Conservation (phyloP, 35 echinoderm and acorn worm species). For the Strongylocentrotus purpuratus region DNA sequence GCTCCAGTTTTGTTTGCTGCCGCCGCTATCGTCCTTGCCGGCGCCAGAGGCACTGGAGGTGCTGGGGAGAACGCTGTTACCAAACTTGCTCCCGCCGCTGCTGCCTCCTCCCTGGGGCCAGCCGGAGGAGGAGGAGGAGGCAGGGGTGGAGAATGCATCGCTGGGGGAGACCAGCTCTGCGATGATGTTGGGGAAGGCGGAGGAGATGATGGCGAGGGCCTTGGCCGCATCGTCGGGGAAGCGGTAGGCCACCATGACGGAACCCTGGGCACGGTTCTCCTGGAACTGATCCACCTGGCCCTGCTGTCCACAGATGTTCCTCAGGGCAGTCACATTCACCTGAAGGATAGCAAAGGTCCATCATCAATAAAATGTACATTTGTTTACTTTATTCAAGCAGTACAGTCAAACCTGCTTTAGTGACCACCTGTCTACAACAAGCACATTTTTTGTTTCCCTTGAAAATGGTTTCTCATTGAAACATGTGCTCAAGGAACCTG, state of each 20-base stretch:
- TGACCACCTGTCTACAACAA: no score
- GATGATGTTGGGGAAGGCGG: conserved; percentile 59
- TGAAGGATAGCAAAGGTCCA: neutral
- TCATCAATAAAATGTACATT: no score
- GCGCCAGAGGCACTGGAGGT: conserved; percentile 45
- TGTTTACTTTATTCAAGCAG: no score
- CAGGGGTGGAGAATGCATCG: conserved; percentile 45
- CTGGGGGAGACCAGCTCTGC: conserved; percentile 71
- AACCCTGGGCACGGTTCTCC: conserved; percentile 79
- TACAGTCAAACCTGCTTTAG: no score
- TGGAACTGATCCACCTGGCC: conserved; percentile 85
- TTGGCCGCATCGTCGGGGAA: conserved; percentile 82
- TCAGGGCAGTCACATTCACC: conserved; percentile 75
- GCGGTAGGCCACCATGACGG: conserved; percentile 78
- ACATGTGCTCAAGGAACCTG: no score
- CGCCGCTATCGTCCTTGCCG: conserved; percentile 55
- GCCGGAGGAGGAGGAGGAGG: conserved; percentile 49
- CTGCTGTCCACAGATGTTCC: conserved; percentile 70
- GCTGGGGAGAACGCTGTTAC: conserved; percentile 24
- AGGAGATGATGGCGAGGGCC: conserved; percentile 63
- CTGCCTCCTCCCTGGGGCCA: conserved; percentile 57
- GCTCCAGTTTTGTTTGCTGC: conserved; percentile 39
- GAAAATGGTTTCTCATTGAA: no score
- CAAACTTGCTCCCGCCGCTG: conserved; percentile 29
- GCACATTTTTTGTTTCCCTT: no score